Conservation (phyloP, 1,140 invertebrate genomes). For the Drosophila repleta region DNA sequence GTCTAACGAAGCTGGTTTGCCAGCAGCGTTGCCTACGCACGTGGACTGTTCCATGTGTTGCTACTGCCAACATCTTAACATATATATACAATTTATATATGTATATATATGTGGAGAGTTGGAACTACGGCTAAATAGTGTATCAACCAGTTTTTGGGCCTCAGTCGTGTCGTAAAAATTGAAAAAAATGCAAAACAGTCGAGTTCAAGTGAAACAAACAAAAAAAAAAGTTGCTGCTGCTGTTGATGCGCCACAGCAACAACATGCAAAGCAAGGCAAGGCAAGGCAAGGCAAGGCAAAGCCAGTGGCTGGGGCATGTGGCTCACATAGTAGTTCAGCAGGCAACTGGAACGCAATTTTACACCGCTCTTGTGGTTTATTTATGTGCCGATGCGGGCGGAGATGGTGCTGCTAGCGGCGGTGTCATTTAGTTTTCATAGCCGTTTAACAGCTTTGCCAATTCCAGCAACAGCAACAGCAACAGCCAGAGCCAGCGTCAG, state of each 20-base stretch:
- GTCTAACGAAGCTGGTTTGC: constrained; percentile 27
- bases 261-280: constrained; percentile 14
- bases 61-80: constrained; percentile 1
- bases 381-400: constrained; percentile 31
- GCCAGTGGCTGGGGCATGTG: constrained; percentile 28
- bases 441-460: constrained; percentile 47
- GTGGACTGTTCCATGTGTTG: constrained; percentile 21
- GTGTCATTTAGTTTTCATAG: constrained; percentile 51
- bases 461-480: constrained; percentile 11
- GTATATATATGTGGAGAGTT: neutral
- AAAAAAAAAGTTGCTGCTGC: constrained; percentile 21
- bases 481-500: constrained; percentile 8
- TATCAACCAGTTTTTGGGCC: constrained; percentile 51
- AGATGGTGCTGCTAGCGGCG: constrained; percentile 4
- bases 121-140: constrained; percentile 31
- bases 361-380: constrained; percentile 48
- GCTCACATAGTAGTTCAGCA: constrained; percentile 51
- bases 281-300: too few relatives aligned
- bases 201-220: constrained; percentile 34
- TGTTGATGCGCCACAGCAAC: constrained; percentile 12
- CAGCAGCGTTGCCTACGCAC: constrained; percentile 54
- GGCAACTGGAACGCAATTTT: constrained; percentile 56
- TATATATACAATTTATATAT: neutral
- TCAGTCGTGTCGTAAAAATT: constrained; percentile 39
- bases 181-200: constrained; percentile 49